A percentile compares a stretch with the other conserved stretches of the same genome.
Conservation (phyloP, 2,888 invertebrate species). For the Drosophila histrio region DNA sequence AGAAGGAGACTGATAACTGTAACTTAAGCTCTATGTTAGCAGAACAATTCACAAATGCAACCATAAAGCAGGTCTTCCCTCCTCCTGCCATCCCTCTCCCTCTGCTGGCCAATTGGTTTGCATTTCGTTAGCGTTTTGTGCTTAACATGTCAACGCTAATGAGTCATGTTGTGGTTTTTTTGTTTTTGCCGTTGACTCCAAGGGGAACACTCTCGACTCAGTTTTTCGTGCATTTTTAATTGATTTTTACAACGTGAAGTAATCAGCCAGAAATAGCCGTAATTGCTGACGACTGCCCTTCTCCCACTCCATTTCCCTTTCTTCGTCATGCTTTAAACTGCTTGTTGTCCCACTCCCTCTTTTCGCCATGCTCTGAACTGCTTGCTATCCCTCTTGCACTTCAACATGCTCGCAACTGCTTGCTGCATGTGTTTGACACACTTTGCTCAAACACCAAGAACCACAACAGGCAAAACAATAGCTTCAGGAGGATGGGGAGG, state of each 20-base stretch:
- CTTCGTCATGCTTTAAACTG: no score
- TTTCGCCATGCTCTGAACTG: no score
- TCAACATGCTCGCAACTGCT: background rate
- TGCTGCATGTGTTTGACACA: conserved; percentile 71
- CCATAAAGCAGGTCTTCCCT: background rate
- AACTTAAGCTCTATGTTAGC: conserved; percentile 11
- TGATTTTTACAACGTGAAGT: conserved; percentile 78
- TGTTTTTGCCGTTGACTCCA: conserved; percentile 8
- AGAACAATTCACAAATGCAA: conserved; percentile 6
- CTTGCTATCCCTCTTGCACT: background rate
- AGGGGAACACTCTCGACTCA: conserved; percentile 32
- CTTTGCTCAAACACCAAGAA: conserved; percentile 43
- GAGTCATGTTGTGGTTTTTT: conserved; percentile 57
- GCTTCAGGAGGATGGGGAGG: background rate
- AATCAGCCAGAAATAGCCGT: conserved; percentile 77
- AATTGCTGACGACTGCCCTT: conserved; percentile 55
- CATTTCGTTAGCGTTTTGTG: conserved; percentile 34
- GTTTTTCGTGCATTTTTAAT: conserved; percentile 74
- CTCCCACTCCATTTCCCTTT: conserved; percentile 7
- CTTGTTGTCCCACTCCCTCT: no score
- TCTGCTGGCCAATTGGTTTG: conserved; percentile 8
- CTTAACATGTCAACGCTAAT: conserved; percentile 72
- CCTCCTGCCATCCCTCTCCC: background rate
- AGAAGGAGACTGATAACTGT: conserved; percentile 43
- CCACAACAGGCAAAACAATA: conserved; percentile 43